Percentiles rank a stretch among this genome's conserved stretches.
Evolutionary conservation across 2,888 invertebrate genomes (phyloP).

Genomic region (Lasiommata megera): DNA sequence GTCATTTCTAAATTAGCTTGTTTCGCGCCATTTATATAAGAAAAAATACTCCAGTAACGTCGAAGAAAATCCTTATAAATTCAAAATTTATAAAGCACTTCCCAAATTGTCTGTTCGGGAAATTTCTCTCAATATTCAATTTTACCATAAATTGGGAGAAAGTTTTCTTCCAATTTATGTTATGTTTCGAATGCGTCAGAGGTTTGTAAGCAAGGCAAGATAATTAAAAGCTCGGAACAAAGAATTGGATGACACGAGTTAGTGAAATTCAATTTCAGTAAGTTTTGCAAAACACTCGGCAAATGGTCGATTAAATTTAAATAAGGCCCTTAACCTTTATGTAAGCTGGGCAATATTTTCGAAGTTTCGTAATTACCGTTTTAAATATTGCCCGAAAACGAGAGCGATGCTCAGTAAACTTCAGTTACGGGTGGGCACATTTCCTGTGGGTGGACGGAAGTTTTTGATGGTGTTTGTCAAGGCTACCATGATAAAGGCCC

Average conservation of each 20-base stretch:
- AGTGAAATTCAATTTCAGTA: constrained; percentile 24
- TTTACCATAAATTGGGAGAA: too few species aligned
- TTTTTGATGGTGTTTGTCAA: constrained; percentile 53
- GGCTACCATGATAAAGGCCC: constrained; percentile 50
- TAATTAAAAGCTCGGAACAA: constrained; percentile 2
- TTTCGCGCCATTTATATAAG: too few species aligned
- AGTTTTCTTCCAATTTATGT: too few species aligned
- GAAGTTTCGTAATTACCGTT: constrained; percentile 35
- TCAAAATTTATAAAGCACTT: too few species aligned
- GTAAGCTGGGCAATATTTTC: constrained; percentile 22
- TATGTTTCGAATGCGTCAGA: too few species aligned
- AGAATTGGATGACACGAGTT: constrained; percentile 13
- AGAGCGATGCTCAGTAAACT: constrained; percentile 33
- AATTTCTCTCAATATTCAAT: too few species aligned
- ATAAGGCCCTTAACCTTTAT: constrained; percentile 26
- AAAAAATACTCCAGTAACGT: too few species aligned
- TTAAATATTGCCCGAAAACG: constrained; percentile 39
- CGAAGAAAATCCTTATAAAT: too few species aligned
- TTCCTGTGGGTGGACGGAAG: constrained; percentile 45
- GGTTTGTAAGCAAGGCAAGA: too few species aligned
- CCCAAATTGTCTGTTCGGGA: too few species aligned
- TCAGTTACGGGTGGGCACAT: constrained; percentile 42
- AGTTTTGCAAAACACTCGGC: constrained; percentile 19
- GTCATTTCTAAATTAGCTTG: too few species aligned
- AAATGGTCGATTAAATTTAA: constrained; percentile 27